A percentile compares a stretch with the other conserved stretches of the same genome.
Conservation (phyloP, 2,113 vertebrate species). For the Chlamydotis undulata region DNA sequence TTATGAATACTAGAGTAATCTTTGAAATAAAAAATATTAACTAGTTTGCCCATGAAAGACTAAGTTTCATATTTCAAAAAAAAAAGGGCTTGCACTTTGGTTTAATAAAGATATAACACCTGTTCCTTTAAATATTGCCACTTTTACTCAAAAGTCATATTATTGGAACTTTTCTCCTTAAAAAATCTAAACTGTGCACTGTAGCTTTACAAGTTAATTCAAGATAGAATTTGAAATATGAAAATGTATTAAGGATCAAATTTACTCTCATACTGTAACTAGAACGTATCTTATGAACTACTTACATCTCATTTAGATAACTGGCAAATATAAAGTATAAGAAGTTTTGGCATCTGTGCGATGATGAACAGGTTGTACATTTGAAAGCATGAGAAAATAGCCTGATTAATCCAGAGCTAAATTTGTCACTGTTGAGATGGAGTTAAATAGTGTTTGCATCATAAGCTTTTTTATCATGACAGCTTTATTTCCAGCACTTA, state of each 20-base stretch:
- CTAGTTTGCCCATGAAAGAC: background rate
- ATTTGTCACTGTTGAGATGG: conserved; percentile 24
- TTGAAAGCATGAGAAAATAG: conserved; percentile 13
- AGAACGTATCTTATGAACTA: conserved; percentile 1
- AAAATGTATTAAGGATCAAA: background rate
- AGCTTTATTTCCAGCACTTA: conserved; percentile 39
- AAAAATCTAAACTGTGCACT: background rate
- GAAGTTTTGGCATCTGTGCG: background rate
- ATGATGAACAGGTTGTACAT: conserved; percentile 20
- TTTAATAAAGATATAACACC: background rate
- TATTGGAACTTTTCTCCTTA: background rate
- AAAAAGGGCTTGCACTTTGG: background rate
- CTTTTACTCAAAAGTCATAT: background rate
- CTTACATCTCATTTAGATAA: conserved; percentile 31
- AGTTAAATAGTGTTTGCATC: conserved; percentile 49
- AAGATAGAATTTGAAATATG: background rate
- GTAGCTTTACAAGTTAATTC: background rate
- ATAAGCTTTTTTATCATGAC: conserved; percentile 22
- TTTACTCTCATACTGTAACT: background rate
- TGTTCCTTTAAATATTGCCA: background rate
- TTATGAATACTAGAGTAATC: background rate
- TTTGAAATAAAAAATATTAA: background rate
- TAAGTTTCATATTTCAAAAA: background rate
- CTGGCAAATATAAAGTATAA: conserved; percentile 20
- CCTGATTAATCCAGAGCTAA: conserved; percentile 54